Percentiles rank a stretch among this genome's conserved stretches.
These are phyloP conservation scores for Mythimna impura DNA, from an alignment of 2,888 invertebrate species.

Conservation along the genomic window DNA sequence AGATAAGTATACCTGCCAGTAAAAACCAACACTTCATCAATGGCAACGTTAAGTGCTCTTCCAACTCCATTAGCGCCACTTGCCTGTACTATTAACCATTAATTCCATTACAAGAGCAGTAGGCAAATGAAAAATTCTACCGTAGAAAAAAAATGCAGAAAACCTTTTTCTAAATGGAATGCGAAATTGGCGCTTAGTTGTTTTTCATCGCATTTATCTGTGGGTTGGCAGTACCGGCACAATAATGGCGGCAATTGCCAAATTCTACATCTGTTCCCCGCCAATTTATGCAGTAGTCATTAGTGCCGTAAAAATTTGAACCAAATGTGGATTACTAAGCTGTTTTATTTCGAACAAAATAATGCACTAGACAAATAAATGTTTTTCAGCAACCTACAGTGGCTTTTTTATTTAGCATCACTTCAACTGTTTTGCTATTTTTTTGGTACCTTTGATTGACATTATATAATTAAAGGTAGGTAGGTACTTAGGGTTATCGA, in stretches of 20 bases:
- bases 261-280: slow-evolving; percentile 38
- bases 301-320: slow-evolving; percentile 19
- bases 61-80: not conserved
- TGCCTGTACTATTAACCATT: not conserved
- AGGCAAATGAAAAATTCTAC: slow-evolving; percentile 12
- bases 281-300: slow-evolving; percentile 15
- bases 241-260: slow-evolving; percentile 44
- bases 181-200: slow-evolving; percentile 42
- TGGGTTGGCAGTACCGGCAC: slow-evolving; percentile 32
- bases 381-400: not conserved
- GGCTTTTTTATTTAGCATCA: not conserved
- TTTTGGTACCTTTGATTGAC: too few species aligned
- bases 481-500: not conserved
- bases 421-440: slow-evolving; percentile 2
- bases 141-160: slow-evolving; percentile 18
- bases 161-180: slow-evolving; percentile 22
- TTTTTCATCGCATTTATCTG: slow-evolving; percentile 47
- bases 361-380: not conserved
- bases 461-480: too few species aligned
- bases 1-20: too few species aligned
- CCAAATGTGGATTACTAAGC: not conserved
- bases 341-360: not conserved
- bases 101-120: not conserved
- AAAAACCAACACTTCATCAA: not conserved
- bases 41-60: not conserved